Evolutionary conservation across 2,113 vertebrate species (phyloP), one percentile per base, ranked within the genome.

Genomic region (Atlantisia rogersi): DNA sequence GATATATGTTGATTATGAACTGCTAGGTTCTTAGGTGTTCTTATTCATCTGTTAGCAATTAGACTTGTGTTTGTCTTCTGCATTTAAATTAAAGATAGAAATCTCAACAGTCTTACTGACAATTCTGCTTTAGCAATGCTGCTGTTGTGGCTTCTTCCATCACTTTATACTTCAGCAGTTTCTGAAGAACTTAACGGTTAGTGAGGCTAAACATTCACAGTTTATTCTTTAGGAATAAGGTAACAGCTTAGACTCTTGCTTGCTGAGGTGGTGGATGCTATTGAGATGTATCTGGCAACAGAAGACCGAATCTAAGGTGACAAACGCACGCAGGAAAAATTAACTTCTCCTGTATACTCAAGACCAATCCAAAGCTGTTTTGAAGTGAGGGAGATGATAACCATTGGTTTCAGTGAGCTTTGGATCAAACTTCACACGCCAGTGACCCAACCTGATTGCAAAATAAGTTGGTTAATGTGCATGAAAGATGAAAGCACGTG

Each of bases 21-120:
- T 77, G 16, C 59, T 59, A 75, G 13, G 15, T 91, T 89, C 25
- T 63, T 70, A 22, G 29, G 32, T 90, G 4, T 15, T 71, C 42
- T 87, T 68, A 42, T 6, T 82, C 1, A 5, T 62, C 26, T 9
- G 40, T 14, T 56, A 12, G 12, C 67, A 56, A 4, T 56, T 79
- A 76, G 39, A 8, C 24, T 56, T 85, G 52, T 28, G 22, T 82
- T 89, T 86, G n/a, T 84, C 18, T 78, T 63, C 42, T 77, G 25
- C 52, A 42, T 89, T 94, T 75, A 58, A 93, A 86, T 93, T 75
- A 58, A 93, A 86, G 50, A 62, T 20, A 53, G 68, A 82, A 81
- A 22, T 75, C 62, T 8, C 12, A 44, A 31, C 26, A 82, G 16
- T 71, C 32, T 46, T 39, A 24, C 35, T 15, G 20, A 15, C 25